These are phyloP conservation scores for Sorex fumeus DNA, from an alignment of 2,113 vertebrate species.

Conservation along the genomic window DNA sequence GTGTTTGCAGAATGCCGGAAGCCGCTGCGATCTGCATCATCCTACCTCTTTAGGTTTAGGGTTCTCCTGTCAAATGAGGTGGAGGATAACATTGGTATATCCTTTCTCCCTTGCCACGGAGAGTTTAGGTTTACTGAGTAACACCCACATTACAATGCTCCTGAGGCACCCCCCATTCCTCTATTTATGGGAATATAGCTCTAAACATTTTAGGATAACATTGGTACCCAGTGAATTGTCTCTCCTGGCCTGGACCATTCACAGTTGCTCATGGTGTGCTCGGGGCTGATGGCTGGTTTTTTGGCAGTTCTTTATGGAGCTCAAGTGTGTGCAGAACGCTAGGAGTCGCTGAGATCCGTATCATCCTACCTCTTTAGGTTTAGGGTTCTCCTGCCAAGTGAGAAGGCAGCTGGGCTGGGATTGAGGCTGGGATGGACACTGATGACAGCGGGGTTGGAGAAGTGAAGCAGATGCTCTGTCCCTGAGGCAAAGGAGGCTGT, in stretches of 20 bases:
- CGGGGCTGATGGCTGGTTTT: neutral
- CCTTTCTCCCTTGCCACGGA: too few relatives aligned
- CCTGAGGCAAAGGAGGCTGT: neutral
- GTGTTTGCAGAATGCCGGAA: neutral
- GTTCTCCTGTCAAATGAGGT: too few relatives aligned
- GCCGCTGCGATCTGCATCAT: neutral
- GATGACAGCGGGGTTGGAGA: neutral
- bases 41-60: neutral
- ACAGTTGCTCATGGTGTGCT: neutral
- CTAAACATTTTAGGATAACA: too few relatives aligned
- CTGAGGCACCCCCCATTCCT: too few relatives aligned
- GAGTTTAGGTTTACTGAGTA: too few relatives aligned
- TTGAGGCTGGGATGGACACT: neutral
- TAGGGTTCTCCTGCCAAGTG: neutral
- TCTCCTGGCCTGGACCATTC: neutral
- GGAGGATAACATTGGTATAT: too few relatives aligned
- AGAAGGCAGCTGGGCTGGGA: constrained; percentile 10
- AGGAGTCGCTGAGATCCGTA: neutral
- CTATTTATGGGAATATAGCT: too few relatives aligned
- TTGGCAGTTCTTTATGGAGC: neutral
- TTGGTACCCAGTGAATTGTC: too few relatives aligned
- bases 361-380: neutral
- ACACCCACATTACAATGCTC: too few relatives aligned
- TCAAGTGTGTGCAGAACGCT: neutral
- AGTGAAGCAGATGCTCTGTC: neutral